Evolutionary conservation across 2,797 vertebrate species (phyloP).

Genomic region (Chaetophractus vellerosus): DNA sequence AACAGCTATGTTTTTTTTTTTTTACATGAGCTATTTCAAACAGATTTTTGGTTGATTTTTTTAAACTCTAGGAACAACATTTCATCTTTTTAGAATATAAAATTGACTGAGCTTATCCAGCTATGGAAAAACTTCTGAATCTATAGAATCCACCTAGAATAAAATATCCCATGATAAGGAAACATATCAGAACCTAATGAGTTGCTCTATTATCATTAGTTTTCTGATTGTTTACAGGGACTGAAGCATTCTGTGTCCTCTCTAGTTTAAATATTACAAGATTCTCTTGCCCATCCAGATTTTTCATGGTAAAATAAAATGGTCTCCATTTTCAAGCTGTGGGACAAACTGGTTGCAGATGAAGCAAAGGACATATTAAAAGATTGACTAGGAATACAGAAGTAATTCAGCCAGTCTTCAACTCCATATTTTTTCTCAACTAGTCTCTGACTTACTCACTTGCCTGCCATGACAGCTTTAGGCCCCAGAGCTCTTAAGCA

Average conservation of each 20-base stretch:
- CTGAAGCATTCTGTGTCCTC: background rate
- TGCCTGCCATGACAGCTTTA: background rate
- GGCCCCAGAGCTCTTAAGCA: background rate
- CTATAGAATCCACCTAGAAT: slow-evolving; percentile 21
- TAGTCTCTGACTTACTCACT: too few species aligned
- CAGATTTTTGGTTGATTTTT: slow-evolving; percentile 19
- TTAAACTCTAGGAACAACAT: background rate
- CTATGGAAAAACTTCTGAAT: slow-evolving; percentile 38
- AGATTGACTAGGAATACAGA: background rate
- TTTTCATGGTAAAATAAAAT: slow-evolving; percentile 31
- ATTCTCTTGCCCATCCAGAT: background rate
- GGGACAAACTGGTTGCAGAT: background rate
- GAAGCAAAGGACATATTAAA: background rate
- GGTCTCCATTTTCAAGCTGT: background rate
- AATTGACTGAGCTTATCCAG: background rate
- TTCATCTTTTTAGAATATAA: slow-evolving; percentile 52
- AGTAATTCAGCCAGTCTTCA: background rate
- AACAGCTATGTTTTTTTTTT: slow-evolving; percentile 9
- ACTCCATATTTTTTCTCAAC: background rate
- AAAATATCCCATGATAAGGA: background rate
- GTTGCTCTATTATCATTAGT: background rate
- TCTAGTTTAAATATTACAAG: slow-evolving; percentile 44
- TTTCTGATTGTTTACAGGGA: slow-evolving; percentile 1
- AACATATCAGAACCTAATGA: background rate
- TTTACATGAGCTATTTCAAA: slow-evolving; percentile 61